phyloP scores from a whole-genome alignment of 30 jellyfish, hydroid and myxozoan species.

The Hydractinia symbiolongicarpus region DNA sequence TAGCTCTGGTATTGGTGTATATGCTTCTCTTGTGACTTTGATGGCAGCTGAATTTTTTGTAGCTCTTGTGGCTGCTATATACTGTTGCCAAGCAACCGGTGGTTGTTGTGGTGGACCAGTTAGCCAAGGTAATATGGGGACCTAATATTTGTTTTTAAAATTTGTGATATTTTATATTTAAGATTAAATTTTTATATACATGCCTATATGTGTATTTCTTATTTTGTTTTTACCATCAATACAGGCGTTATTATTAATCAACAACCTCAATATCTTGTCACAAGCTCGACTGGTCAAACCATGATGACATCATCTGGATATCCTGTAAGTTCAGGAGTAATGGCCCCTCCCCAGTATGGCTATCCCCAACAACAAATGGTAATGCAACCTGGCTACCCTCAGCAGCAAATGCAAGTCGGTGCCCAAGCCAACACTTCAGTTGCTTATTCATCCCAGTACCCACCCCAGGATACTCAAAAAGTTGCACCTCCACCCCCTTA shows the following conservation, averaged over 20 bases:
- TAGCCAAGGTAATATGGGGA: neutral
- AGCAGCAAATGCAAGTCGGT: too few species aligned
- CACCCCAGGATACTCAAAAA: too few species aligned
- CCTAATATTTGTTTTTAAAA: neutral
- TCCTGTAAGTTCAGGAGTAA: constrained; percentile 5
- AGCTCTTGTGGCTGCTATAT: neutral
- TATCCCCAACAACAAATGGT: constrained; percentile 5
- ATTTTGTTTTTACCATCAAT: neutral
- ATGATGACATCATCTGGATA: neutral
- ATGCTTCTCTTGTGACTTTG: neutral
- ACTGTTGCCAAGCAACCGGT: constrained; percentile 1
- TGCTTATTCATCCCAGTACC: too few species aligned
- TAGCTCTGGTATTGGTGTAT: neutral
- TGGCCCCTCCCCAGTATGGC: neutral
- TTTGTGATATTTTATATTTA: neutral
- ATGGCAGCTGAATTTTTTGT: neutral
- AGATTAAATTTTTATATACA: too few species aligned
- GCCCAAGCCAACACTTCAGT: too few species aligned
- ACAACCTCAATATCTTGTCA: neutral
- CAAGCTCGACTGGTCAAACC: neutral
- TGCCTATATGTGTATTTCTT: too few species aligned
- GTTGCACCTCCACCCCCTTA: too few species aligned
- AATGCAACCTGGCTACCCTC: neutral
- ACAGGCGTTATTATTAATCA: constrained; percentile 4
- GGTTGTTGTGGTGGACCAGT: neutral